Conservation (phyloP, 1,140 invertebrate species). For the Ceratosolen solmsi region DNA sequence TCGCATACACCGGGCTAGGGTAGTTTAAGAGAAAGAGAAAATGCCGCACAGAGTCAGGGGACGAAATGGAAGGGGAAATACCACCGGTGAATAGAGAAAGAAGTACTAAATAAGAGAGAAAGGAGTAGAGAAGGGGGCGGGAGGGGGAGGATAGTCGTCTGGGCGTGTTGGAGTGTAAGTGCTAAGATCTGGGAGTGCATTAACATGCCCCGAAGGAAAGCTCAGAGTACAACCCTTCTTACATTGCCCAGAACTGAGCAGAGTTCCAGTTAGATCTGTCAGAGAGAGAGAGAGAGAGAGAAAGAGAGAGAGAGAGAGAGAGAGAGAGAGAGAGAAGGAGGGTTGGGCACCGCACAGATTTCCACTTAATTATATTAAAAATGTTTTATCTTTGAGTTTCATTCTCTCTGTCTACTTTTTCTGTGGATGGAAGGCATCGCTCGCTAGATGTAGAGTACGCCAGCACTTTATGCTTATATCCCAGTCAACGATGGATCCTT, state of each 20-base stretch:
- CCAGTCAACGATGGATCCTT: conserved; percentile 19
- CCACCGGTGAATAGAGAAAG: conserved; percentile 48
- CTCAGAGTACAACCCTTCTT: conserved; percentile 73
- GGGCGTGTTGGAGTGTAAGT: conserved; percentile 74
- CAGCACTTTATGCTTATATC: conserved; percentile 11
- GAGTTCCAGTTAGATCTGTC: background rate
- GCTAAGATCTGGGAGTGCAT: conserved; percentile 74
- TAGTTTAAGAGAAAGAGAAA: conserved; percentile 73
- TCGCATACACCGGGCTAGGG: conserved; percentile 53
- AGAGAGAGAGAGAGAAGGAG: background rate
- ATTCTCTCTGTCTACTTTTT: conserved; percentile 23
- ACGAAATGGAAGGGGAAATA: conserved; percentile 38
- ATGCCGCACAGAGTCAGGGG: conserved; percentile 55
- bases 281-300: conserved; percentile 21
- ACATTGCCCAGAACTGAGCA: conserved; percentile 61
- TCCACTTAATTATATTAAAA: conserved; percentile 74
- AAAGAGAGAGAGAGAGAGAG: conserved; percentile 38
- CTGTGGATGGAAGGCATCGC: conserved; percentile 41
- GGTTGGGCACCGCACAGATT: conserved; percentile 66
- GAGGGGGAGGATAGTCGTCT: conserved; percentile 51
- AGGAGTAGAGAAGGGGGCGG: conserved; percentile 50
- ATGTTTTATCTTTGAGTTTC: conserved; percentile 68
- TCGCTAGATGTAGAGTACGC: background rate
- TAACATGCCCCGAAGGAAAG: conserved; percentile 73
- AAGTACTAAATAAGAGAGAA: conserved; percentile 50